Evolutionary conservation across 2,888 invertebrate species (phyloP), one percentile per base, ranked within the genome.

Genomic region (Digitonthophagus gazella): DNA sequence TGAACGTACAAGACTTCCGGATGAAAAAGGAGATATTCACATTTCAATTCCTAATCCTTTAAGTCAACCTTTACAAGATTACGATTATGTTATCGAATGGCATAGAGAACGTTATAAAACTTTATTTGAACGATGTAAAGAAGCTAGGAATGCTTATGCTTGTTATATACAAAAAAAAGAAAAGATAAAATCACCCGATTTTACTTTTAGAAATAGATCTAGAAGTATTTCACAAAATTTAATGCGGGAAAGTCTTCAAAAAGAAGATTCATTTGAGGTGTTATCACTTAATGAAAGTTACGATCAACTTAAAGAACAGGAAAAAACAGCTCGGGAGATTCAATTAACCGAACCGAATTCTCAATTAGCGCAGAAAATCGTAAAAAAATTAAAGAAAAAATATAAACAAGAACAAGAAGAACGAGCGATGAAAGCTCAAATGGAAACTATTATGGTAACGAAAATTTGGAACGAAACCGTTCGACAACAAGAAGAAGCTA

Each of bases 71-170:
- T 57, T 73, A 61, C 18, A 55, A 14, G 68, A 70, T 61, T 67
- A 85, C 71, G 82, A 81, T 71, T 84, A 85, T 71, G 84, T 86
- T 61, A 84, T 88, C 57, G 84, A 86, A 69, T 89, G 88, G 89
- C 86, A 88, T 76, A 85, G 82, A 75, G 84, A 84, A 71, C 86
- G 86, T 77, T 57, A 61, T 5, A 61, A 18, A 4, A 19, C 61
- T 8, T 18, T 61, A 18, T 20, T 61, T 6, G 19, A 61, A 18
- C 61, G 61, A 16, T 61, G 61, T 8, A 61, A 61, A 61, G 61
- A 61, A 19, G 61, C 61, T 4, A 61, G 61, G 18, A 61, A 61
- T 61, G 20, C 61, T 20, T 61, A 61, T 14, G n/a, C n/a, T n/a
- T n/a, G n/a, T n/a, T n/a, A n/a, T n/a, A n/a, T n/a, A n/a, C n/a